Percentiles rank a stretch among this genome's conserved stretches.
Conservation (phyloP, 2,113 vertebrate genomes). For the Myrmecobius fasciatus region DNA sequence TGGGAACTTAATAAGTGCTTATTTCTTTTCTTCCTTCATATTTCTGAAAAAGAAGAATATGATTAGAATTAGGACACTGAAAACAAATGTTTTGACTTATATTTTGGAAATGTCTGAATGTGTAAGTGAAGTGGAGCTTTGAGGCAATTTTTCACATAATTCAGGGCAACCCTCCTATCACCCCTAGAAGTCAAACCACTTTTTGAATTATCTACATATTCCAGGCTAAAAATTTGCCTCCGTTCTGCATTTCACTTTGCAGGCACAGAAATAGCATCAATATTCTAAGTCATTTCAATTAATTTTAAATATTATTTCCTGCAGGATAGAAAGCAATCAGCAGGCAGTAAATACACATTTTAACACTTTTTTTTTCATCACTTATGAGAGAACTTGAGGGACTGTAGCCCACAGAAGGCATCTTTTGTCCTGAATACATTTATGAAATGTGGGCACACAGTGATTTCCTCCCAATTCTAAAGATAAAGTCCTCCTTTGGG, state of each 20-base stretch:
- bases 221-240: constrained; percentile 9
- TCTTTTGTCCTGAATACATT: background rate
- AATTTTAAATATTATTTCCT: constrained; percentile 30
- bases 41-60: background rate
- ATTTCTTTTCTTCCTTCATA: background rate
- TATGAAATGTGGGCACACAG: background rate
- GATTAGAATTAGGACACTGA: background rate
- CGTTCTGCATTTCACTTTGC: constrained; percentile 16
- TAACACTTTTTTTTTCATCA: background rate
- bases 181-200: background rate
- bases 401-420: background rate
- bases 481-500: background rate
- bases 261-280: background rate
- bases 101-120: background rate
- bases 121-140: background rate
- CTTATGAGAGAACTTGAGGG: background rate
- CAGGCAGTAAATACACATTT: constrained; percentile 8
- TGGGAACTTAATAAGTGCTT: background rate
- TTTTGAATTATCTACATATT: background rate
- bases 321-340: background rate
- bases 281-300: constrained; percentile 20
- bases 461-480: constrained; percentile 27
- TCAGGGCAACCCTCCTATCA: background rate
- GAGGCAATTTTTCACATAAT: background rate
- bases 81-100: background rate